Base-by-base conservation (phyloP, 2,113 vertebrate species). In the Sialia sialis region DNA sequence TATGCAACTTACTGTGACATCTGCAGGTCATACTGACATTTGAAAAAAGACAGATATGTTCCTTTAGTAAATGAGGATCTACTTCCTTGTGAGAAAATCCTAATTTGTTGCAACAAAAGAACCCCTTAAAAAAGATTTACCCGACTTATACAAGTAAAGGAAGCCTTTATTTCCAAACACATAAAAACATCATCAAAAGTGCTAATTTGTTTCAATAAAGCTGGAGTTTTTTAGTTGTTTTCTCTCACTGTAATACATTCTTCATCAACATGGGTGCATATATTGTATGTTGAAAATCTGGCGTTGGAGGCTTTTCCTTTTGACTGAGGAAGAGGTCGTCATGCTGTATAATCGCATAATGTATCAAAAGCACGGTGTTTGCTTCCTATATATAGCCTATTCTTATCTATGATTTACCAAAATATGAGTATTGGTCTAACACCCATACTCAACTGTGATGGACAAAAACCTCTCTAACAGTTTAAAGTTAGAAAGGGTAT, bases 211-310 rank as follows among this genome's bases (percentile, higher is more conserved):
- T 92, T 78, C 49, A 1, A 36, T 27, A 67, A 62, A 92, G 30
- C 4, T 41, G 11, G 1, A 1, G 1, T 1, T 46, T 72, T 83
- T 22, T 38, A n/a, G 12, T 34, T 1, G 1, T 56, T 70, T 72
- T 66, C 8, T 16, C 38, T 83, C 25, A 72, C 7, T 48, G 4
- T 86, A 68, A 68, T 55, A 34, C 23, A 58, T 23, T 69, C 5
- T 48, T 59, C 10, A 49, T 66, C 29, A 55, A 17, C 14, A 43
- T 32, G 25, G 58, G 0, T 44, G 12, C 9, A 7, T 20, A 30
- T 5, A 13, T 9, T 5, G 6, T 23, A 13, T 34, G 4, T 11
- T 41, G 34, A 67, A 70, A 63, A 59, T 34, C 10, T 70, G 6
- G 2, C 0, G 7, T 67, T 75, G 55, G 63, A 62, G 18, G 43